Conservation (phyloP, 1,140 invertebrate species). For the Drosophila kanapiae region DNA sequence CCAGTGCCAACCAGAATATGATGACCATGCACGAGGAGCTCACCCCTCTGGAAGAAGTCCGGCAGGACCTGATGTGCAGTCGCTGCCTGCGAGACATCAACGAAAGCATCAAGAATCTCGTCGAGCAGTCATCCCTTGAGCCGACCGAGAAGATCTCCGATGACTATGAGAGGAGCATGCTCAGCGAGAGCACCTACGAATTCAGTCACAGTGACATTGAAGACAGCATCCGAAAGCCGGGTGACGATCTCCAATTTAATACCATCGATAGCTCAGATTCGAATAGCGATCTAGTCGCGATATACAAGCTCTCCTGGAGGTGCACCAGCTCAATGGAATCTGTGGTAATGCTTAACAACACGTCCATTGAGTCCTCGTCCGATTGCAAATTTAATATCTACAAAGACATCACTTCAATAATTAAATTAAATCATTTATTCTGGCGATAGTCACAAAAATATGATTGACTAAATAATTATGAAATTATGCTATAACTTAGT, state of each 20-base stretch:
- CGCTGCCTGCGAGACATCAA: slow-evolving; percentile 90
- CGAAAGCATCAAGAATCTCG: slow-evolving; percentile 84
- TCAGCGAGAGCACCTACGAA: slow-evolving; percentile 42
- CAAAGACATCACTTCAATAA: slow-evolving; percentile 89
- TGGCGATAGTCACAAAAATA: no score
- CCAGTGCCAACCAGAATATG: slow-evolving; percentile 89
- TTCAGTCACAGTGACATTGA: slow-evolving; percentile 30
- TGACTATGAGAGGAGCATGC: slow-evolving; percentile 86
- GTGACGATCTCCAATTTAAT: slow-evolving; percentile 49
- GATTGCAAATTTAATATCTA: no score
- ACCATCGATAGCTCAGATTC: slow-evolving; percentile 86
- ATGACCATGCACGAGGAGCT: slow-evolving; percentile 94
- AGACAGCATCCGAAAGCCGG: slow-evolving; percentile 33
- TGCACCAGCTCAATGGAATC: no score
- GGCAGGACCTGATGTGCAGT: slow-evolving; percentile 91
- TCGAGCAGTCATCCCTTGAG: slow-evolving; percentile 89
- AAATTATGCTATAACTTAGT: no score
- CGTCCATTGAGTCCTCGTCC: no score
- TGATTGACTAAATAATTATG: no score
- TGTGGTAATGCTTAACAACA: no score
- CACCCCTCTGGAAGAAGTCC: slow-evolving; percentile 92
- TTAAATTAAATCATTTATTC: no score
- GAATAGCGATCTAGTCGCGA: slow-evolving; percentile 93
- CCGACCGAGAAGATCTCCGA: slow-evolving; percentile 90
- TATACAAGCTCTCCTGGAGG: slow-evolving; percentile 94